Conservation (phyloP, 2,888 invertebrate genomes). For the Amphimallon solstitiale region DNA sequence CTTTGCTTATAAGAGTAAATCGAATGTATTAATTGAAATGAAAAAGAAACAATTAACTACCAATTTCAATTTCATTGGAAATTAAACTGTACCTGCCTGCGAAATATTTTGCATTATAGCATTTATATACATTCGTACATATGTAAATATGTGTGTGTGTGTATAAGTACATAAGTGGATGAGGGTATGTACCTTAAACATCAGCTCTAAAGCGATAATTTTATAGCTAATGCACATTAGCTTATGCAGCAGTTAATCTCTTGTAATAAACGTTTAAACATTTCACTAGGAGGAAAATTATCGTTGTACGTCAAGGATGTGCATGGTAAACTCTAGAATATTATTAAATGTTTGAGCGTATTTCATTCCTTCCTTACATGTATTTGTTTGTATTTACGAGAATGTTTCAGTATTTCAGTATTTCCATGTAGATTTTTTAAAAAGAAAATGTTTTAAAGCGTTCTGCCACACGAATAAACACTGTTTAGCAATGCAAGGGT, state of each 20-base stretch:
- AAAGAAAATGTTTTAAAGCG: slow-evolving; percentile 43
- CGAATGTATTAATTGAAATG: too few species aligned
- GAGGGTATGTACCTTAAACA: not conserved
- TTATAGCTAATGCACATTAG: slow-evolving; percentile 5
- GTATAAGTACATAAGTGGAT: too few species aligned
- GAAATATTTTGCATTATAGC: too few species aligned
- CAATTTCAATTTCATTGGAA: too few species aligned
- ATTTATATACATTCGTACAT: too few species aligned
- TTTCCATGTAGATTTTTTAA: slow-evolving; percentile 6
- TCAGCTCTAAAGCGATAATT: not conserved
- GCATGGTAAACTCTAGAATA: slow-evolving; percentile 24
- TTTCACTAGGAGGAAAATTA: slow-evolving; percentile 42
- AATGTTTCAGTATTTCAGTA: slow-evolving; percentile 18
- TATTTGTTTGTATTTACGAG: not conserved
- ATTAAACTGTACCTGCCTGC: too few species aligned
- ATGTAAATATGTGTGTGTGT: too few species aligned
- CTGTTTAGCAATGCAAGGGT: slow-evolving; percentile 53
- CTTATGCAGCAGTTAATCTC: slow-evolving; percentile 19
- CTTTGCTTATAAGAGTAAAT: too few species aligned
- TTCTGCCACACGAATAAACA: slow-evolving; percentile 54
- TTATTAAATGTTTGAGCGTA: slow-evolving; percentile 36
- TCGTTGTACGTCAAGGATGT: slow-evolving; percentile 32
- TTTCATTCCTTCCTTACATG: not conserved
- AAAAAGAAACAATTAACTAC: too few species aligned
- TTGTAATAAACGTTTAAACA: slow-evolving; percentile 34